phyloP scores from a whole-genome alignment of 2,113 vertebrate genomes.

The Felis catus region F.catus_Fca126_mat1.0 CM031428.1:22275501-22276000 shows the following conservation, averaged over 20 bases:
- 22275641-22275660: constrained; percentile 89
- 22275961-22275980: background rate
- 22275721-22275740: background rate
- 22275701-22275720: background rate
- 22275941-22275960: background rate
- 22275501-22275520: background rate
- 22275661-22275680: constrained; percentile 87
- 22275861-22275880: background rate
- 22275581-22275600: constrained; percentile 92
- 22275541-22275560: constrained; percentile 83
- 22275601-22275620: constrained; percentile 90
- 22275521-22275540: background rate
- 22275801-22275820: background rate
- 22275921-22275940: background rate
- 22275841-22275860: background rate
- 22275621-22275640: constrained; percentile 92
- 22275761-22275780: background rate
- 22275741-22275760: background rate
- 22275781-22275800: background rate
- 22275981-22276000: background rate
- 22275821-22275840: background rate
- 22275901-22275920: background rate
- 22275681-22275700: background rate
- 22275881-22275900: background rate
- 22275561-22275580: constrained; percentile 91